Evolutionary conservation across 2,888 invertebrate genomes (phyloP).

Genomic region (Poecilus cupreus): DNA sequence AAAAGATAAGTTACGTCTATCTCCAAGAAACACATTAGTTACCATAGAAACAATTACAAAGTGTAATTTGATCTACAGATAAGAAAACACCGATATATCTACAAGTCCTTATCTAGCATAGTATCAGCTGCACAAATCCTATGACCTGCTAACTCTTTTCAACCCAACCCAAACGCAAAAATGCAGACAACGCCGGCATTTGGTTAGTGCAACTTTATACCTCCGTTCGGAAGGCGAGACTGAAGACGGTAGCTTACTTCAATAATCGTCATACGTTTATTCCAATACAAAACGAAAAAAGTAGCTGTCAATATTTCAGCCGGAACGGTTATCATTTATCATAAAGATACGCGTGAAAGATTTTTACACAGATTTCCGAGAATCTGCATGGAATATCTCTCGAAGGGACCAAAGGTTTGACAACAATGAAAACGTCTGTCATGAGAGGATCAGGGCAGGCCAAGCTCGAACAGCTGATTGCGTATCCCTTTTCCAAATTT

Average conservation of each 20-base stretch:
- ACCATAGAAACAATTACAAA: conserved; percentile 43
- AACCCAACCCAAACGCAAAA: conserved; percentile 6
- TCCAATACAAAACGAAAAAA: conserved; percentile 38
- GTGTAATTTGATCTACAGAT: conserved; percentile 36
- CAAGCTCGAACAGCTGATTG: conserved; percentile 26
- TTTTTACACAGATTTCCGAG: conserved; percentile 29
- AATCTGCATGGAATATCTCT: not conserved
- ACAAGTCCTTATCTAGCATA: not conserved
- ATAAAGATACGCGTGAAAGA: conserved; percentile 40
- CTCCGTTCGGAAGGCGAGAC: not conserved
- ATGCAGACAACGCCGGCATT: not conserved
- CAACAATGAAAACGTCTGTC: conserved; percentile 31
- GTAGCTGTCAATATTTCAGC: conserved; percentile 33
- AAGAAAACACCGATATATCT: conserved; percentile 26
- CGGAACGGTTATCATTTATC: conserved; percentile 36
- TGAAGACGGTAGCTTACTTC: not conserved
- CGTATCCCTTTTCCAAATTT: conserved; percentile 41
- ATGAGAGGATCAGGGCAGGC: conserved; percentile 7
- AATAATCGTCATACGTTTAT: conserved; percentile 16
- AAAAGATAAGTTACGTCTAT: conserved; percentile 41
- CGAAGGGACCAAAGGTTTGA: conserved; percentile 20
- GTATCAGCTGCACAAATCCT: conserved; percentile 17
- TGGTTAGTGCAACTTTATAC: not conserved
- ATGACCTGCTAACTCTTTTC: conserved; percentile 8
- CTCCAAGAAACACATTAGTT: conserved; percentile 22